Evolutionary conservation across 2,888 invertebrate genomes (phyloP), one percentile per base, ranked within the genome.

Genomic region (Magallana nippona): DNA sequence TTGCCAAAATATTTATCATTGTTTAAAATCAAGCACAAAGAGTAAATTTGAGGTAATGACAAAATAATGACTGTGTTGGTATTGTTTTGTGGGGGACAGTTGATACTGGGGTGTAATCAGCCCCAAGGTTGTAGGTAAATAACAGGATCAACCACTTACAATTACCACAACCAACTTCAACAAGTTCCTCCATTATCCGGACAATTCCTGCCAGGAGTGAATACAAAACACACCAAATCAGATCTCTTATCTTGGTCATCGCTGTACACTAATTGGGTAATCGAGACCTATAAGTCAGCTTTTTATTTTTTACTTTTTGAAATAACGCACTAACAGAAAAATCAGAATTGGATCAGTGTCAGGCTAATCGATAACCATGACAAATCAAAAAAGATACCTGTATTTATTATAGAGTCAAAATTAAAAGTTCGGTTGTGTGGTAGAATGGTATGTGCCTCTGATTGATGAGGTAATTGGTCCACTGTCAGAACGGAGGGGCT

Each of bases 11-110:
- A 22, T 71, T 71, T 71, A 71, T 63, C 63, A 2, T 63, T 63
- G 63, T 63, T 63, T 63, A 27, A 63, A 63, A 63, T 71, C 71
- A 71, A 27, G 27, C 71, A 71, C 71, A 71, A 71, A 71, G 71
- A 71, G 27, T 71, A 27, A 71, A 71, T 71, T 71, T 71, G 71
- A 71, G 22, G 71, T 71, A 71, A 71, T 71, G 71, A 71, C 19
- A 15, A 22, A 32, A 71, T 71, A 71, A 71, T 71, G 71, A 71
- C 32, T 71, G 22, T 71, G 71, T 71, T 71, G 71, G 71, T 71
- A 22, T 71, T 71, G 71, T 71, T 71, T 71, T 71, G 32, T 71
- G 71, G 22, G 15, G 22, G 71, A 27, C 13, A 71, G 71, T 71
- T 71, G 71, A 27, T 71, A 71, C 15, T 15, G 10, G 11, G 71